Evolutionary conservation across 2,113 vertebrate species (phyloP).

Genomic region (Puntigrus tetrazona): DNA sequence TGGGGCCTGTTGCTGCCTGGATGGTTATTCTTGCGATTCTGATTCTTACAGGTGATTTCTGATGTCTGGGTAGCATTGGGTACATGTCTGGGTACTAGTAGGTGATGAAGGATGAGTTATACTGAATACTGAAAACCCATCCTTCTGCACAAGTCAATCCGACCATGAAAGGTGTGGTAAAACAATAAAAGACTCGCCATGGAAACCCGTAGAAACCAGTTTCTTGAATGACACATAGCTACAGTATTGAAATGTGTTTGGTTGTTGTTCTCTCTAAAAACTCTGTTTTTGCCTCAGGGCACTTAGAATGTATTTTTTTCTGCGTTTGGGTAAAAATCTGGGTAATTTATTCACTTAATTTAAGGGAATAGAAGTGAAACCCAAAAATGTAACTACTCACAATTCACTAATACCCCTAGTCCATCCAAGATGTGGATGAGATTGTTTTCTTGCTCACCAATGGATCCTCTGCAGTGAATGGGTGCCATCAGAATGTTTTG

Average conservation of each 20-base stretch:
- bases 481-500: neutral
- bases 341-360: too few relatives aligned
- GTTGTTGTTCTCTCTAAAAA: neutral
- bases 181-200: neutral
- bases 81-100: neutral
- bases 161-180: neutral
- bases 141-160: neutral
- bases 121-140: neutral
- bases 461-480: neutral
- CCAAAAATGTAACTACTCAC: neutral
- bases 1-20: neutral
- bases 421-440: neutral
- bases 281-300: neutral
- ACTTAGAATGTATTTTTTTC: neutral
- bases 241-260: neutral
- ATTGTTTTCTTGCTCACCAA: neutral
- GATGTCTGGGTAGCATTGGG: too few relatives aligned
- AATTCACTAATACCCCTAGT: neutral
- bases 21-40: slow-evolving; percentile 40
- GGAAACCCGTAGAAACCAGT: neutral
- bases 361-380: too few relatives aligned
- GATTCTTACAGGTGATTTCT: slow-evolving; percentile 61
- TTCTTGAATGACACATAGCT: neutral
- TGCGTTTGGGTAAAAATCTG: neutral
- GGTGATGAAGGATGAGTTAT: neutral